Evolutionary conservation across 2,888 invertebrate species (phyloP), one percentile per base, ranked within the genome.

Genomic region (Rhimphoctona megacephalus): DNA sequence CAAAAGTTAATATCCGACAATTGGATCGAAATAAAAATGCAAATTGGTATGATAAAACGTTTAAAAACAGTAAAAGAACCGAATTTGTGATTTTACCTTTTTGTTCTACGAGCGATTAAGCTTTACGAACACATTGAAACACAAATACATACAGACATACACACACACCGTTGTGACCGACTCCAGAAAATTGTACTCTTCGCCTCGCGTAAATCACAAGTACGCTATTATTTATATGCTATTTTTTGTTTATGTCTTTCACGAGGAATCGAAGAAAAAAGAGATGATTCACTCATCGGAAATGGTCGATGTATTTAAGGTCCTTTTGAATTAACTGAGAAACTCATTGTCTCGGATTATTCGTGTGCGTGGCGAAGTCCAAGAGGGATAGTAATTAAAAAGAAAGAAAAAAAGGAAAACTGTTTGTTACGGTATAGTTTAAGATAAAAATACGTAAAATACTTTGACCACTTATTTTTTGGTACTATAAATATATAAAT

Each of bases 1-100:
- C 77, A 93, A 92, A 83, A 93, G 93, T 93, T 93, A 94, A 93
- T 86, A 87, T 76, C 78, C 30, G 67, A 72, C 77, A 39, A 72
- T 52, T 78, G 17, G 69, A 33, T 78, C 33, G 73, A 81, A 85
- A 89, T 85, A 86, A 87, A 83, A 85, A 61, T 61, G 3, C 61
- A 79, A 76, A 84, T 80, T 61, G 43, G 36, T 8, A 76, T 52
- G 17, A 52, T 73, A 33, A 43, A 76, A 36, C 33, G 43, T 54
- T 6, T 25, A 30, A 49, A 22, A 33, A 73, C 54, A 25, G 77
- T 77, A 78, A 74, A 72, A 61, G 61, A 76, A 39, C 43, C 33
- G 49, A 78, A 78, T 81, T 81, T 81, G 77, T 79, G 54, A 69
- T 83, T 78, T 49, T 70, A 57, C 30, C 46, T 69, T 70, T 57